Conservation (phyloP, 2,113 vertebrate species). For the Platichthys flesus region DNA sequence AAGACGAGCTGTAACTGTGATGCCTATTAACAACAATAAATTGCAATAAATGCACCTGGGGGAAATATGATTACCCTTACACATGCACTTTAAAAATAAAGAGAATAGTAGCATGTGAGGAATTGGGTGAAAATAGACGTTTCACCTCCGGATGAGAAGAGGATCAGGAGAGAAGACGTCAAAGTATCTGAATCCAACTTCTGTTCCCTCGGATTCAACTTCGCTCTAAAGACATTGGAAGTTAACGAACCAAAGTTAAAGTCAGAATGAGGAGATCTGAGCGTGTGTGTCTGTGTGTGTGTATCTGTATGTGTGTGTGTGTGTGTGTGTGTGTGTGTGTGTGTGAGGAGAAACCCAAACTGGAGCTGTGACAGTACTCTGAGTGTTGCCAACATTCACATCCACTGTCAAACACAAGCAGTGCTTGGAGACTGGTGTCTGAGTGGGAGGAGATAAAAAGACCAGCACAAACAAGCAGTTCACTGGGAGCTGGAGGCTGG, state of each 20-base stretch:
- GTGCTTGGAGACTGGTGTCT: neutral
- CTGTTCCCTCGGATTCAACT: neutral
- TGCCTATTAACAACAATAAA: no score
- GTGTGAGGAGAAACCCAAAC: neutral
- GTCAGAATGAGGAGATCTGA: neutral
- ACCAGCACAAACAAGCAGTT: slow-evolving; percentile 16
- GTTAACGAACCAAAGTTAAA: neutral
- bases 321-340: neutral
- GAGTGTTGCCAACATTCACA: neutral
- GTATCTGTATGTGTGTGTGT: neutral
- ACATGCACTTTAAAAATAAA: no score
- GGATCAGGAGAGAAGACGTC: no score
- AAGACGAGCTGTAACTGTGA: neutral
- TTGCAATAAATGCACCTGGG: no score
- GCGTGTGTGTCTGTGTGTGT: neutral
- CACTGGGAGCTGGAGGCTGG: neutral
- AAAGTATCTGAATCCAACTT: neutral
- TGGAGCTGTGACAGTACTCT: neutral
- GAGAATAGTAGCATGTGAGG: no score
- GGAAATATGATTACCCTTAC: no score
- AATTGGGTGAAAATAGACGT: no score
- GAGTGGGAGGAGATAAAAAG: slow-evolving; percentile 19
- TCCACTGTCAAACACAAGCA: slow-evolving; percentile 9
- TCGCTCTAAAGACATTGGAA: neutral
- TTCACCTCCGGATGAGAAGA: no score